phyloP scores from a whole-genome alignment of 2,888 invertebrate genomes.

The Rhyacophila evoluta region DNA sequence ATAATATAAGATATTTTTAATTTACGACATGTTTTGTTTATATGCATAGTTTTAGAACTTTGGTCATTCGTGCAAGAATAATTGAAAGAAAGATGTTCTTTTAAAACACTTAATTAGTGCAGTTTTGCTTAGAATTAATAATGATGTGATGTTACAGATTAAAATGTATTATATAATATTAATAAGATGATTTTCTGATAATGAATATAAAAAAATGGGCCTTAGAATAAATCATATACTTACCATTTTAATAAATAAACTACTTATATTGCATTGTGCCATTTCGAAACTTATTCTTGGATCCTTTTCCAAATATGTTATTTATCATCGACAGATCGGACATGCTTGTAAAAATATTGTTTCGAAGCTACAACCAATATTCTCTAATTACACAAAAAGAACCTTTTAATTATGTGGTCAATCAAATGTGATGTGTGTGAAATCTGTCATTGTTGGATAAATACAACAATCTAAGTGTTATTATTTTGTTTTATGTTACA shows the following conservation, averaged over 20 bases:
- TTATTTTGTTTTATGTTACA: too few species aligned
- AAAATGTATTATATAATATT: neutral
- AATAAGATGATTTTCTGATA: too few species aligned
- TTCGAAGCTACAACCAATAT: too few species aligned
- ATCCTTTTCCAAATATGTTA: too few species aligned
- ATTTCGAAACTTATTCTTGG: too few species aligned
- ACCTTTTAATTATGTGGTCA: too few species aligned
- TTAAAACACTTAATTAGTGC: neutral
- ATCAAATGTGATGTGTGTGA: too few species aligned
- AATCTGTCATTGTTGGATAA: too few species aligned
- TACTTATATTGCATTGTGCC: neutral
- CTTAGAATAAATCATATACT: neutral
- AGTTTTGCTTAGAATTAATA: neutral
- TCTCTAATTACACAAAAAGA: too few species aligned
- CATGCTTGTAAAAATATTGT: too few species aligned
- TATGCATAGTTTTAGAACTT: neutral
- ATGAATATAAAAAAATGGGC: constrained; percentile 9
- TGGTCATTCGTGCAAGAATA: neutral
- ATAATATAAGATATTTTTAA: neutral
- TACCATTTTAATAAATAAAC: neutral
- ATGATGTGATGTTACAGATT: constrained; percentile 1
- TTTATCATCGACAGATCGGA: too few species aligned
- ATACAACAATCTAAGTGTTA: too few species aligned
- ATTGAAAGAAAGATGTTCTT: neutral
- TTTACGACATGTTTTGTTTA: neutral